Evolutionary conservation across 2,113 vertebrate species (phyloP).

Genomic region (Mormoops blainvillei): DNA sequence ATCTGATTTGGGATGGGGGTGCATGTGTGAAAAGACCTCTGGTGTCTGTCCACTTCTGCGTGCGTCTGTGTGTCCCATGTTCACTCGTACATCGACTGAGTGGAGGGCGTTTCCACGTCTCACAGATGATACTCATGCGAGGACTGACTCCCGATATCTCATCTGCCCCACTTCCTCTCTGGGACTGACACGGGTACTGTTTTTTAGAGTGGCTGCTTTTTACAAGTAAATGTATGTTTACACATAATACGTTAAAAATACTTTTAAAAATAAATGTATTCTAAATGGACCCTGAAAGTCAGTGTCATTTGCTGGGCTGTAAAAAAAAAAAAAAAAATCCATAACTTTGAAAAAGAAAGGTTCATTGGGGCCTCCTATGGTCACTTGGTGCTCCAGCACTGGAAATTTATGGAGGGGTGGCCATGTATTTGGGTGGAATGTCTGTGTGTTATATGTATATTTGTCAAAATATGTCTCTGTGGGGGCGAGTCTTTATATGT

Average conservation of each 20-base stretch:
- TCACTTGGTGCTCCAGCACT: background rate
- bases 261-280: background rate
- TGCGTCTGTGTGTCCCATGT: background rate
- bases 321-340: background rate
- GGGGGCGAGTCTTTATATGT: background rate
- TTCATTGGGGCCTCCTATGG: background rate
- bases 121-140: background rate
- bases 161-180: background rate
- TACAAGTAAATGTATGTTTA: background rate
- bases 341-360: background rate
- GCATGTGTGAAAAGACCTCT: background rate
- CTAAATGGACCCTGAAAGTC: background rate
- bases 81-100: too few relatives aligned
- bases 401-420: background rate
- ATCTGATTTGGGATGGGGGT: accelerated
- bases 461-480: background rate
- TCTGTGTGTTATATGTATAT: background rate
- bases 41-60: background rate
- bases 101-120: accelerated
- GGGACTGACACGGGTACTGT: accelerated
- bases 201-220: background rate
- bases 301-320: background rate
- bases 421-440: background rate
- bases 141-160: background rate
- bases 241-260: background rate